A percentile compares a stretch with the other conserved stretches of the same genome.
phyloP scores from a whole-genome alignment of 2,888 invertebrate species.

The Ophion slaviceki region DNA sequence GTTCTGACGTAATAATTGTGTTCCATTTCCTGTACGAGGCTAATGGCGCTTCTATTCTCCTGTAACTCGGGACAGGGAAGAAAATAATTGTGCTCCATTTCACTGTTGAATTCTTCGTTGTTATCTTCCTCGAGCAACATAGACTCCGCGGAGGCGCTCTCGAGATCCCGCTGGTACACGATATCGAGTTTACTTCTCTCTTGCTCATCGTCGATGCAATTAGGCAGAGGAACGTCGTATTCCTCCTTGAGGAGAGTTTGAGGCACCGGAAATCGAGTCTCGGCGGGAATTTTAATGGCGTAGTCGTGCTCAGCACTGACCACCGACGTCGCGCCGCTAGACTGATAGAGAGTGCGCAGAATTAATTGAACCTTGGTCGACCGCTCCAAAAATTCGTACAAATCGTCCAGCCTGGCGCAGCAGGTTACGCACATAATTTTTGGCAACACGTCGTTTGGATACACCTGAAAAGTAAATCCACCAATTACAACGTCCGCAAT shows the following conservation, averaged over 20 bases:
- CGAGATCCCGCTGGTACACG: constrained; percentile 9
- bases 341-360: constrained; percentile 72
- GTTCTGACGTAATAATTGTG: constrained; percentile 45
- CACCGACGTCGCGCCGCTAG: constrained; percentile 35
- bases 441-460: constrained; percentile 74
- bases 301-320: constrained; percentile 44
- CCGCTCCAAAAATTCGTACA: constrained; percentile 74
- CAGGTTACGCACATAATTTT: constrained; percentile 75
- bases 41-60: constrained; percentile 22
- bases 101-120: constrained; percentile 34
- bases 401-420: constrained; percentile 73
- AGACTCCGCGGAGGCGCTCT: neutral
- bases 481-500: neutral
- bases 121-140: constrained; percentile 25
- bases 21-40: constrained; percentile 39
- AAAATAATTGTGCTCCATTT: constrained; percentile 57
- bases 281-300: constrained; percentile 38
- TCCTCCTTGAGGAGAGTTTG: constrained; percentile 31
- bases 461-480: constrained; percentile 68
- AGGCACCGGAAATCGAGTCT: constrained; percentile 25
- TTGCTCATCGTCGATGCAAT: neutral
- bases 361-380: constrained; percentile 74
- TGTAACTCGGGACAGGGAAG: constrained; percentile 32
- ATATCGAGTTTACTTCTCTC: constrained; percentile 24
- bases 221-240: neutral